phyloP scores from a whole-genome alignment of 2,113 vertebrate genomes.

The Xenus cinereus region DNA sequence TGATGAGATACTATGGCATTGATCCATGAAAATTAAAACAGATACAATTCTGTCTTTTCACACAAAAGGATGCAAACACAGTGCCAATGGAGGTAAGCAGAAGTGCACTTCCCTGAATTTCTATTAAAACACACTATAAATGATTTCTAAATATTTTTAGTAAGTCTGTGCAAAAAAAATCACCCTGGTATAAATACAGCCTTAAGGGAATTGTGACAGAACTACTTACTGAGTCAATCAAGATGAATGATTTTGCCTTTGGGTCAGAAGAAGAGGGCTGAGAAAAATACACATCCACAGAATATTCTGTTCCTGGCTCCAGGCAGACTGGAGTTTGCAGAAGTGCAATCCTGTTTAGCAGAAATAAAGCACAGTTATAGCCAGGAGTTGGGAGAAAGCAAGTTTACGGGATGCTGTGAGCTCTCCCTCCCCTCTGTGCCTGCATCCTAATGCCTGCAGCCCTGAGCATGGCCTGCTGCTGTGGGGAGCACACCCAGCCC shows the following conservation, averaged over 20 bases:
- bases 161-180: not conserved
- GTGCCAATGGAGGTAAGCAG: not conserved
- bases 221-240: slow-evolving; percentile 87
- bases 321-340: slow-evolving; percentile 79
- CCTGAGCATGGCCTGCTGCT: not conserved
- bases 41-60: not conserved
- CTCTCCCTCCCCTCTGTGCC: not conserved
- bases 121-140: not conserved
- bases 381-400: not conserved
- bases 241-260: slow-evolving; percentile 66
- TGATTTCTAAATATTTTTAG: not conserved
- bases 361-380: not conserved
- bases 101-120: not conserved
- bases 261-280: slow-evolving; percentile 53
- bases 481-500: not conserved
- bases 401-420: not conserved
- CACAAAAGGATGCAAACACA: not conserved
- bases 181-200: not conserved
- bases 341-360: slow-evolving; percentile 71
- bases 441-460: not conserved
- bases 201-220: not conserved
- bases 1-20: not conserved
- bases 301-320: slow-evolving; percentile 74
- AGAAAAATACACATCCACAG: slow-evolving; percentile 82
- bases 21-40: not conserved